phyloP scores from a whole-genome alignment of 2,888 invertebrate genomes.

The Latrodectus elegans region DNA sequence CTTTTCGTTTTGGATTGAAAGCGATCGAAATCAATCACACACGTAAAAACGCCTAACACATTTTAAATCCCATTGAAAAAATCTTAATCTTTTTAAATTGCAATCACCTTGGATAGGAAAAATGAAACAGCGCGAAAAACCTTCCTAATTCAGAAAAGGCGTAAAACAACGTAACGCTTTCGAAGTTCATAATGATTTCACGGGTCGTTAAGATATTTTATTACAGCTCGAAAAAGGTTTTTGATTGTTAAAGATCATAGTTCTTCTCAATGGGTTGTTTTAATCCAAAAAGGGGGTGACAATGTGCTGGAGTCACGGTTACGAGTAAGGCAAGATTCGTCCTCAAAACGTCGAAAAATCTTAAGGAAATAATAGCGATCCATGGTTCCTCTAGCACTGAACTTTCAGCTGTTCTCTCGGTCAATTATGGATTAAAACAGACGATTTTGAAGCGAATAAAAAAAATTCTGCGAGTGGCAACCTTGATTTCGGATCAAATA shows the following conservation, averaged over 20 bases:
- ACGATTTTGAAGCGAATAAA: neutral
- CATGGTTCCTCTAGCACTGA: neutral
- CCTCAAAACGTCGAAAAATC: slow-evolving; percentile 1
- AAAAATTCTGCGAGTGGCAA: too few species aligned
- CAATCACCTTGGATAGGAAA: too few species aligned
- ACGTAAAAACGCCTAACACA: too few species aligned
- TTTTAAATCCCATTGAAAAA: too few species aligned
- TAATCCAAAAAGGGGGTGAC: slow-evolving; percentile 6
- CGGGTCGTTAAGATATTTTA: slow-evolving; percentile 6
- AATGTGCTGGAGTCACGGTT: slow-evolving; percentile 17
- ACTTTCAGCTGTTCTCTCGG: neutral
- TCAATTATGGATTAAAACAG: neutral
- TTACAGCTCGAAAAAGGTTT: neutral
- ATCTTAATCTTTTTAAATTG: too few species aligned
- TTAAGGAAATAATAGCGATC: neutral
- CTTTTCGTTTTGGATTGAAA: too few species aligned
- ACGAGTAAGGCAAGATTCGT: slow-evolving; percentile 3
- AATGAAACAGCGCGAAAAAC: too few species aligned
- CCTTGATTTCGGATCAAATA: too few species aligned
- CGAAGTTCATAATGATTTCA: slow-evolving; percentile 12
- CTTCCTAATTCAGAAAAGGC: too few species aligned
- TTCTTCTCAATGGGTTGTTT: slow-evolving; percentile 1
- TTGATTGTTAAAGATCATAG: neutral
- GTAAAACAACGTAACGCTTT: neutral
- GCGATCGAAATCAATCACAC: too few species aligned